These are phyloP conservation scores for Talpa occidentalis DNA, from an alignment of 2,113 vertebrate species.

Conservation along the genomic window DNA sequence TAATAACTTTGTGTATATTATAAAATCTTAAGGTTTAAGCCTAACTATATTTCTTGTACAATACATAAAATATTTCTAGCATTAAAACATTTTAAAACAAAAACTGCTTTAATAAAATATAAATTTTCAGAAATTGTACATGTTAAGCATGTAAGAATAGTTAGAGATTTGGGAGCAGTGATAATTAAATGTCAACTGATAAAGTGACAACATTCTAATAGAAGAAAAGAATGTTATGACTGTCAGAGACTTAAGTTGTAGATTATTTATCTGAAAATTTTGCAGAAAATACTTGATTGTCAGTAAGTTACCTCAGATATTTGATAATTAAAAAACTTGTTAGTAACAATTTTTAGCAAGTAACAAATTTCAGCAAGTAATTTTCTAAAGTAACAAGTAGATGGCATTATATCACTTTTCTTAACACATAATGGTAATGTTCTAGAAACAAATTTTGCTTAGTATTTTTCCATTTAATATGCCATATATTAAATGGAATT, in stretches of 20 bases:
- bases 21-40: background rate
- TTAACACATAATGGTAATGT: slow-evolving; percentile 68
- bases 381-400: slow-evolving; percentile 85
- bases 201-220: background rate
- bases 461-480: slow-evolving; percentile 28
- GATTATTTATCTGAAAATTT: background rate
- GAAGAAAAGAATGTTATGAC: background rate
- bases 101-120: background rate
- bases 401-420: slow-evolving; percentile 86
- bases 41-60: background rate
- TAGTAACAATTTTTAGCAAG: background rate
- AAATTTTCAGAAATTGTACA: background rate
- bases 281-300: background rate
- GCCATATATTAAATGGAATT: slow-evolving; percentile 42
- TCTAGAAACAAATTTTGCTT: slow-evolving; percentile 27
- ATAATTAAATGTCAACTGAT: background rate
- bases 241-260: background rate
- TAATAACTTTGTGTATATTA: background rate
- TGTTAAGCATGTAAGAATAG: background rate
- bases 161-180: background rate
- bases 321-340: background rate
- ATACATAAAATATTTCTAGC: background rate
- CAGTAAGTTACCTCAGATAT: background rate
- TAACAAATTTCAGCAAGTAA: slow-evolving; percentile 55
- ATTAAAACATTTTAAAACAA: background rate